A percentile compares a stretch with the other conserved stretches of the same genome.
Conservation (phyloP, 2,888 invertebrate species). For the Catocala fraxini region DNA sequence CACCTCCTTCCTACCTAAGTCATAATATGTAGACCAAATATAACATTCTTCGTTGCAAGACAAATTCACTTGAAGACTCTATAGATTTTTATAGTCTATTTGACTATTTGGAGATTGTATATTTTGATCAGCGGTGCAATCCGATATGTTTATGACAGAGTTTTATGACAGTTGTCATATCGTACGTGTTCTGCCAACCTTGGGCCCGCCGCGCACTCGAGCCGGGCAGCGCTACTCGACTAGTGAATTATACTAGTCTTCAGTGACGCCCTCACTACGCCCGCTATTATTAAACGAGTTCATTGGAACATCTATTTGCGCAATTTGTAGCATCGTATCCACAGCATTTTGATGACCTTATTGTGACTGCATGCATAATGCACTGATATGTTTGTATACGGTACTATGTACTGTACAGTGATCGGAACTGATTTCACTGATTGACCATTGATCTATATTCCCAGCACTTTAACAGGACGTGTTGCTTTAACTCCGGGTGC, state of each 20-base stretch:
- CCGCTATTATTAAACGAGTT: constrained; percentile 86
- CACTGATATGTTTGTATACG: constrained; percentile 36
- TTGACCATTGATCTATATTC: constrained; percentile 40
- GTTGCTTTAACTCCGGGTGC: constrained; percentile 24
- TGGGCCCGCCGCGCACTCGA: constrained; percentile 68
- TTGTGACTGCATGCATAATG: constrained; percentile 61
- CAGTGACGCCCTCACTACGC: constrained; percentile 82
- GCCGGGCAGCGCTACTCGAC: constrained; percentile 61
- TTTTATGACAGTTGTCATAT: too few species aligned
- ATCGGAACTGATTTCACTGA: constrained; percentile 36
- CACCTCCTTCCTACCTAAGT: too few species aligned
- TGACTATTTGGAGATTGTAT: too few species aligned
- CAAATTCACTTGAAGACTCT: too few species aligned
- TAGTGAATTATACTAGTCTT: constrained; percentile 63
- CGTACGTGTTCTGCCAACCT: constrained; percentile 64
- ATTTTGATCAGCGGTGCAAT: constrained; percentile 1
- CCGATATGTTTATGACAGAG: constrained; percentile 54
- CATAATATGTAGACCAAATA: too few species aligned
- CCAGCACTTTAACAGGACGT: constrained; percentile 31
- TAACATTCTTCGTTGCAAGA: too few species aligned
- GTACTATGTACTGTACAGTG: constrained; percentile 12
- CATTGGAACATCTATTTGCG: constrained; percentile 88
- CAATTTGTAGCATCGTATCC: constrained; percentile 82
- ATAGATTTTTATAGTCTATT: too few species aligned
- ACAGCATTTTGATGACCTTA: constrained; percentile 82